Base-by-base conservation (phyloP, 2,797 vertebrate species). In the Oophaga sylvatica region DNA sequence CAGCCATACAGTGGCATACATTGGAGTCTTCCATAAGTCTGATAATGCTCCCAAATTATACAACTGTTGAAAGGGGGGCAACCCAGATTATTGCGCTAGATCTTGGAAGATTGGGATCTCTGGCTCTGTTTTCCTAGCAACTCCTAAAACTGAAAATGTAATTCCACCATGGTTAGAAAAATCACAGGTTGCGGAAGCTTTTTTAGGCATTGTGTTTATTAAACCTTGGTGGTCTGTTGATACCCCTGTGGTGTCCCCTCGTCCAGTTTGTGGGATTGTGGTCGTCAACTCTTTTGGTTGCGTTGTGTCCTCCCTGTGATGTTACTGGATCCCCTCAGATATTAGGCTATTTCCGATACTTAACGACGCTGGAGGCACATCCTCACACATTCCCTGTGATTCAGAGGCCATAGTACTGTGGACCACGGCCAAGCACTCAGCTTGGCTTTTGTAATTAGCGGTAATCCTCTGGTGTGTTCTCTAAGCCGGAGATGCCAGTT, bases 381-480 rank as follows among this genome's bases (percentile, higher is more conserved):
- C 12, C 60, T 19, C 62, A 59, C 73, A 59, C 73, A 45, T 41
- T 2, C 22, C 56, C 16, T 48, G 81, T 71, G 63, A 84, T 80
- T 80, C 79, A 19, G 41, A 80, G 6, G 15, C 35, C 20, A 22
- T 22, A 35, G 31, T 16, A n/a, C 1, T 15, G 48, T 79, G 81
- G 75, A 65, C 15, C 9, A 13, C 11, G 1, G 31, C 79, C 84
- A 86, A 59, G 63, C 57, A 19, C 41, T 80, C 65, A 22, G 75
- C 81, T 60, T 63, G 0, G 35, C 48, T 45, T 53, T 29, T 71
- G 75, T 88, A 84, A 84, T 84, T 83, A 87, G 60, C 56, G 11
- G 60, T 83, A 77, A 83, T 82, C 73, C 86, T 65, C 71, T 56
- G 7, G n/a, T 59, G 67, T 75, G 26, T n/a, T 53, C 35, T 81